Conservation (phyloP, 2,113 vertebrate species). For the Oryzias javanicus region DNA sequence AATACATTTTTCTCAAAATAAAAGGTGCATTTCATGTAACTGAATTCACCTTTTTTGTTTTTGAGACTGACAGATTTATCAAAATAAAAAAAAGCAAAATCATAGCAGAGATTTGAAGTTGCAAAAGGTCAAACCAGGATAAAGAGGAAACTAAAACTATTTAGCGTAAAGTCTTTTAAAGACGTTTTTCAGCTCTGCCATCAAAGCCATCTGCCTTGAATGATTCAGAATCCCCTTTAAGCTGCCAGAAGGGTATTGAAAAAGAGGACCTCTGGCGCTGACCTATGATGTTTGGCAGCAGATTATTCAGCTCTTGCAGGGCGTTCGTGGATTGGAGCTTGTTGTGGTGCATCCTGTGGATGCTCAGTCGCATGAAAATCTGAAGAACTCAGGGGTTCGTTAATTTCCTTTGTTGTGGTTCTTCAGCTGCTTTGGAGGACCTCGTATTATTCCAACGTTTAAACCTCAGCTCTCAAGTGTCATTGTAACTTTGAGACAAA, state of each 20-base stretch:
- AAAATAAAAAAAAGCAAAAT: too few relatives aligned
- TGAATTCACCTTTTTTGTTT: conserved; percentile 19
- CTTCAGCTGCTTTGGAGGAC: not conserved
- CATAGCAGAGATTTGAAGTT: too few relatives aligned
- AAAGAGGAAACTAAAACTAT: too few relatives aligned
- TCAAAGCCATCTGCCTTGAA: not conserved
- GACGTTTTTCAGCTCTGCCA: not conserved
- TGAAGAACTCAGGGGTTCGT: not conserved
- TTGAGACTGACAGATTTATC: too few relatives aligned
- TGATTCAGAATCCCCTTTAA: not conserved
- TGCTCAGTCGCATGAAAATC: not conserved
- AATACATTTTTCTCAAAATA: too few relatives aligned
- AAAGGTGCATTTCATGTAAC: too few relatives aligned
- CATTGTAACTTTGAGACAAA: too few relatives aligned
- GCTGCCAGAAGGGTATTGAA: not conserved
- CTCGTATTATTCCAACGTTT: too few relatives aligned
- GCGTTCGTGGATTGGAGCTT: not conserved
- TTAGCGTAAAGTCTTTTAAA: not conserved
- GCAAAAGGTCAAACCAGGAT: too few relatives aligned
- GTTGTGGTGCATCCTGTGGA: not conserved
- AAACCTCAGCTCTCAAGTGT: too few relatives aligned
- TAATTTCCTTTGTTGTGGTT: not conserved
- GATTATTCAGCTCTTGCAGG: not conserved
- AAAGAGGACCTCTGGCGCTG: not conserved
- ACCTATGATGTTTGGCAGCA: not conserved